Conservation (phyloP, 1,140 invertebrate species). For the Drosophila seguyi region DNA sequence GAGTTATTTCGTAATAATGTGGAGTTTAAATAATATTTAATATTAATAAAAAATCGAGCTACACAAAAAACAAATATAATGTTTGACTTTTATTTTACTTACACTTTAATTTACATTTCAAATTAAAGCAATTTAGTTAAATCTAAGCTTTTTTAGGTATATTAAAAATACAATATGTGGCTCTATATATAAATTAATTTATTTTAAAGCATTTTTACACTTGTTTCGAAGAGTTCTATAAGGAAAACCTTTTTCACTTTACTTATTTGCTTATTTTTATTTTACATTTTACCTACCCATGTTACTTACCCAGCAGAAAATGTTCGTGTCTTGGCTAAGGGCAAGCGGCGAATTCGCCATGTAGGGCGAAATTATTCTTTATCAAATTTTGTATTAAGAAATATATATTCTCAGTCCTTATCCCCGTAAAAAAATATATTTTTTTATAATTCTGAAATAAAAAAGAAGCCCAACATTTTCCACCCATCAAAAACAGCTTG, state of each 20-base stretch:
- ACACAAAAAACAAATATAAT: neutral
- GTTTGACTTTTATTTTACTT: neutral
- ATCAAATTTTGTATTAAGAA: neutral
- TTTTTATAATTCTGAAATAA: neutral
- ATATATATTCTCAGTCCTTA: neutral
- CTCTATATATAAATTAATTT: neutral
- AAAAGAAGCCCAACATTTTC: neutral
- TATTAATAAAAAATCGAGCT: neutral
- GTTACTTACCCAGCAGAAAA: neutral
- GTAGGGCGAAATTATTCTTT: neutral
- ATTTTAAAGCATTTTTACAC: neutral
- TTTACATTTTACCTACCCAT: neutral
- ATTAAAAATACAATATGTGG: neutral
- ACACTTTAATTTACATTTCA: too few species aligned
- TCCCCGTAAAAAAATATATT: neutral
- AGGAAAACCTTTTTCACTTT: neutral
- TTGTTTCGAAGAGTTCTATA: neutral
- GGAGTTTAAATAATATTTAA: constrained; percentile 44
- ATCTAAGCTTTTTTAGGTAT: too few species aligned
- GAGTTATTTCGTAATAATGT: constrained; percentile 61
- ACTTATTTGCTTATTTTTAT: too few species aligned
- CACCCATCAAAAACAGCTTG: neutral
- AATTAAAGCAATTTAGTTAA: too few species aligned
- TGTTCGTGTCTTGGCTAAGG: neutral
- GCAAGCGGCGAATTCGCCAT: neutral